Evolutionary conservation across 2,888 invertebrate genomes (phyloP).

Genomic region (Margaritifera margaritifera): DNA sequence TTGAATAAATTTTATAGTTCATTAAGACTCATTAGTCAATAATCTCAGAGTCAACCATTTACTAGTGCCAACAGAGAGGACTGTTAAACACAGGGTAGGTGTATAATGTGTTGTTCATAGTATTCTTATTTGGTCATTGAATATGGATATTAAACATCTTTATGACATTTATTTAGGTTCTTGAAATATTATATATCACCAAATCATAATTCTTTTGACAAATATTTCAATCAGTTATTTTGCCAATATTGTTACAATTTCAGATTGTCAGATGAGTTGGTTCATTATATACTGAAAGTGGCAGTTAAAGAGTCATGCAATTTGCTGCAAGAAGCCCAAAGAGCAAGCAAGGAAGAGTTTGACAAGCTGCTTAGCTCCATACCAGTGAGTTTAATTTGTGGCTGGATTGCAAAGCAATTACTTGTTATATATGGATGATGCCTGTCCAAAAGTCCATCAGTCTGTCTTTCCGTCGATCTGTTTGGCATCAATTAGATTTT

Average conservation of each 20-base stretch:
- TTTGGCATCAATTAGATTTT: background rate
- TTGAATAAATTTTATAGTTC: no score
- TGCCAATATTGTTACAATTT: conserved; percentile 13
- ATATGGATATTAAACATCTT: no score
- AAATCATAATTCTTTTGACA: no score
- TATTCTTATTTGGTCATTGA: no score
- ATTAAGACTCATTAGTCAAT: no score
- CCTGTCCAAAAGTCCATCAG: background rate
- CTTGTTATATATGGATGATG: background rate
- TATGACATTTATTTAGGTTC: no score
- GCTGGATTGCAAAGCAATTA: background rate
- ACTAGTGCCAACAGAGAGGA: no score
- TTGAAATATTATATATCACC: no score
- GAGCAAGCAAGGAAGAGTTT: conserved; percentile 49
- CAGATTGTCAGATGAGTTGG: conserved; percentile 64
- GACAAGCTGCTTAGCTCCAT: conserved; percentile 57
- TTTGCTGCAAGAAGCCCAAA: conserved; percentile 54
- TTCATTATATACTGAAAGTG: conserved; percentile 63
- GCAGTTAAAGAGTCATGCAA: conserved; percentile 67
- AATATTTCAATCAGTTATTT: no score
- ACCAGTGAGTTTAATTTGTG: conserved; percentile 55
- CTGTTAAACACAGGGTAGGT: no score
- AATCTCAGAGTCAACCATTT: no score
- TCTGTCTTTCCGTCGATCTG: background rate
- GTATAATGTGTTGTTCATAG: no score